Evolutionary conservation across 2,888 invertebrate genomes (phyloP), one percentile per base, ranked within the genome.

Genomic region (Drosophila picticornis): DNA sequence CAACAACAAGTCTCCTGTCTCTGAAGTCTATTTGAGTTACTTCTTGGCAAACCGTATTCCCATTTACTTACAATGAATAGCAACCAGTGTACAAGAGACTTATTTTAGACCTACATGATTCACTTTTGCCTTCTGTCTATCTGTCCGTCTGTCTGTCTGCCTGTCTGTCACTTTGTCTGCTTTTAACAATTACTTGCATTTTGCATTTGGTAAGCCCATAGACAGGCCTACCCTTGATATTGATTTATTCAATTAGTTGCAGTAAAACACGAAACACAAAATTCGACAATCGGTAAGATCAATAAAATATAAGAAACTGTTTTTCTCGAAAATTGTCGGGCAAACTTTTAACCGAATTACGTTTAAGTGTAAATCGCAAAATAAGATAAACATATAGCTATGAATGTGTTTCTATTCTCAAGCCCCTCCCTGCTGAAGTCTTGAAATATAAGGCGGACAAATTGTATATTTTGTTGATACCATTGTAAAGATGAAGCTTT

Each of bases 41-140:
- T 73, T 73, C 53, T 36, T 53, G 63, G 48, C 63, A 48, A 55
- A 50, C 61, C 62, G n/a, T 76, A 75, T 61, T 60, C 53, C 60
- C 66, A 75, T 73, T 58, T 63, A 72, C 73, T 64, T 78, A 60
- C 65, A 56, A 60, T 75, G 58, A 53, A 77, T 48, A 58, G 46
- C 55, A 34, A 22, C 10, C 55, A 27, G 43, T 27, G 51, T 38
- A 11, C 9, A 36, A 32, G 29, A 56, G 34, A 50, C 22, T 46
- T 36, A 53, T 66, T 48, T 48, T 38, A 31, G 43, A 69, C 72
- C 51, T 29, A 64, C 51, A 64, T 75, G 75, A 65, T 51, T 72
- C 59, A 64, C 60, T 46, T 50, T 57, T 60, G 51, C 46, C 70
- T 43, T 43, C 29, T 34, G 27, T 16, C 4, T 25, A 25, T 46